Evolutionary conservation across 1,140 invertebrate species (phyloP).

Genomic region (Brachionus paranguensis): DNA sequence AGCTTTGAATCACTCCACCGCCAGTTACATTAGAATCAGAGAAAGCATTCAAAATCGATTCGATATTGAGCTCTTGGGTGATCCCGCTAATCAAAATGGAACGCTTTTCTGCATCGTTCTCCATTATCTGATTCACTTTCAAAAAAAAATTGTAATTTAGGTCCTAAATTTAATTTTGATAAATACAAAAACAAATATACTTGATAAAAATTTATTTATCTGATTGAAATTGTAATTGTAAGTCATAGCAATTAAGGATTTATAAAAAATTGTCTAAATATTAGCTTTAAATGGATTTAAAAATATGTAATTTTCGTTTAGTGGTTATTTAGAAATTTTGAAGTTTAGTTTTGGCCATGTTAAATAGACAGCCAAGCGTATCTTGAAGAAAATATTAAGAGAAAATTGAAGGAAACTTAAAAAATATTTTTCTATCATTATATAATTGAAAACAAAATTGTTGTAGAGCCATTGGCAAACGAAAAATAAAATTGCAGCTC

Average conservation of each 20-base stretch:
- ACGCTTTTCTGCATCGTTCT: neutral
- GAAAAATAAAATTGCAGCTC: neutral
- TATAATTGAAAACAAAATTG: neutral
- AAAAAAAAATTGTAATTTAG: neutral
- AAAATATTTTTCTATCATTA: neutral
- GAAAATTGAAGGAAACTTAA: neutral
- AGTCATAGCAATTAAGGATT: neutral
- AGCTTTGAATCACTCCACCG: slow-evolving; percentile 4
- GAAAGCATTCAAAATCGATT: neutral
- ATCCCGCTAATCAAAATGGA: neutral
- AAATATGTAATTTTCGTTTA: neutral
- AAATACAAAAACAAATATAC: neutral
- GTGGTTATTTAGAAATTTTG: neutral
- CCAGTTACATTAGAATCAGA: slow-evolving; percentile 3
- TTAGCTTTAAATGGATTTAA: neutral
- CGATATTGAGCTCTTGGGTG: neutral
- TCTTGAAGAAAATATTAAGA: neutral
- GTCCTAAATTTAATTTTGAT: neutral
- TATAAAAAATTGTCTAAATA: neutral
- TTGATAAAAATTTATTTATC: slow-evolving; percentile 26
- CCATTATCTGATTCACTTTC: slow-evolving; percentile 1
- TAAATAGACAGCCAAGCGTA: neutral
- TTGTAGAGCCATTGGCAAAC: neutral
- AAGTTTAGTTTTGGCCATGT: neutral
- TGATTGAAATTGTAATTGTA: neutral